Base-by-base conservation (phyloP, 2,888 invertebrate species). In the Reticulitermes lucifugus region DNA sequence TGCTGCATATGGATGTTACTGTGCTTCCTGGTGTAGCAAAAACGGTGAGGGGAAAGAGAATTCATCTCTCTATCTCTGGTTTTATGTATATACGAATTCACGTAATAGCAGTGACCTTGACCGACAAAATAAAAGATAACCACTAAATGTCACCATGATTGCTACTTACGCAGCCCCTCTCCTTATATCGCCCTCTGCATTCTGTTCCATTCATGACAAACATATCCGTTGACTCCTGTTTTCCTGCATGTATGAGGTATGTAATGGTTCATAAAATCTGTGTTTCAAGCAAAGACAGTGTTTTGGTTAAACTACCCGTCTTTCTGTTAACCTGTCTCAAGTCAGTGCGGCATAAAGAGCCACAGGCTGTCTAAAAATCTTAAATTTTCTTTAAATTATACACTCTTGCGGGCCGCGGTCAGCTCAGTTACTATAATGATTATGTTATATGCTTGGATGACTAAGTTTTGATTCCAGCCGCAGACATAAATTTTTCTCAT, bases 41-140 rank as follows among this genome's bases (percentile, higher is more conserved):
- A 12, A 80, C 41, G 21, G 21, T 29, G 55, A 79, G 59, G 77
- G 77, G 46, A 29, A 46, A 46, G 79, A n/a, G 43, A 70, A 46
- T 41, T n/a, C 41, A 65, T 35, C 59, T 65, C 60, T 60, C 65
- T 65, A n/a, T 65, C 65, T 65, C 65, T 65, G 65, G 5, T 65
- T 65, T 81, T 81, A 81, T 70, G 65, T 81, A 46, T 81, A n/a
- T 65, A 65, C 10, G 46, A 2, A 51, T 77, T 77, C 46, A 77
- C 46, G 81, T 65, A 81, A 18, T 29, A 18, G 29, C 29, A 70
- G 70, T 81, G 65, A 81, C 81, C 81, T 81, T 81, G 81, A 81
- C 81, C 81, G 81, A 81, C n/a, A 81, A 81, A 81, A 70, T 70
- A 81, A 65, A 81, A 81, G 81, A 65, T 65, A 2, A 35, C 43